phyloP scores from a whole-genome alignment of 2,113 vertebrate genomes.

The Merops nubicus region DNA sequence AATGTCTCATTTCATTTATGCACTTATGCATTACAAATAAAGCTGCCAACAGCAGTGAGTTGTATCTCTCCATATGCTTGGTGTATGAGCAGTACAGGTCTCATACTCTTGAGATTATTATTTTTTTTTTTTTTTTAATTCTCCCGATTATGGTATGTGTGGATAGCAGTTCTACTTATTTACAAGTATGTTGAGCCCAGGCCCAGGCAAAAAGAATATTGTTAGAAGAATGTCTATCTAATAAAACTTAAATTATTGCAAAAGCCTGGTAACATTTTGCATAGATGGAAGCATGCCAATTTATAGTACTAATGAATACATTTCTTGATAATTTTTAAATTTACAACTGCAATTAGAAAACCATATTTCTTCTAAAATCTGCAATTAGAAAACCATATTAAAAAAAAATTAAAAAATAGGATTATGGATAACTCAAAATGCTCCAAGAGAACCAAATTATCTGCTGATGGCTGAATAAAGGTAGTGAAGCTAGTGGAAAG shows the following conservation, averaged over 20 bases:
- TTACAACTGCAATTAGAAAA: background rate
- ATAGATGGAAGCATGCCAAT: background rate
- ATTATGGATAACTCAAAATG: background rate
- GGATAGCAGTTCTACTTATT: background rate
- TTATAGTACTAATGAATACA: background rate
- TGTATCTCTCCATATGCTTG: background rate
- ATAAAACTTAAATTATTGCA: background rate
- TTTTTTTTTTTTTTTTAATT: background rate
- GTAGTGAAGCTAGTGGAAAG: background rate
- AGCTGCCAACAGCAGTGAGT: background rate
- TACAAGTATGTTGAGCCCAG: background rate
- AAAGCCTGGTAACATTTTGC: background rate
- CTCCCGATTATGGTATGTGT: rapidly evolving
- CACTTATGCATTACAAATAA: background rate
- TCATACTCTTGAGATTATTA: background rate
- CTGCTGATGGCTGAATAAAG: background rate
- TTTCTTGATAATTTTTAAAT: background rate
- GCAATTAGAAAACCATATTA: background rate
- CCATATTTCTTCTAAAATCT: background rate
- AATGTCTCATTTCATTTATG: background rate
- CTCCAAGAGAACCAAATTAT: background rate
- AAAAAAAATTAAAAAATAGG: background rate
- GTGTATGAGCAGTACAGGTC: background rate
- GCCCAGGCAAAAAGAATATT: background rate
- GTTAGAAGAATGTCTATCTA: background rate